Evolutionary conservation across 2,888 invertebrate species (phyloP).

Genomic region (Mythimna vitellina): DNA sequence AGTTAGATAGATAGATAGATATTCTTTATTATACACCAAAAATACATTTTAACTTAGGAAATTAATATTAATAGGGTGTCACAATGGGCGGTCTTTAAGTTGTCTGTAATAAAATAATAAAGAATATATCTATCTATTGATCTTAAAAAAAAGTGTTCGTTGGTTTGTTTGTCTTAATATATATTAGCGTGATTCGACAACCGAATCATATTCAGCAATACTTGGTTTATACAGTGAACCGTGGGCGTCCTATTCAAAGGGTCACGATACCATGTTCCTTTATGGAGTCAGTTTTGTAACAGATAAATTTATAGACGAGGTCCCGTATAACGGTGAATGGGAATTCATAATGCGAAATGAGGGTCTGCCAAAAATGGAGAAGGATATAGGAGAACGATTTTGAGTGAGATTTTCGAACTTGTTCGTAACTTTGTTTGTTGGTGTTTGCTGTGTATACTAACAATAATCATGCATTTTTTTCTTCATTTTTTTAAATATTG

Average conservation of each 20-base stretch:
- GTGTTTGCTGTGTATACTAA: too few species aligned
- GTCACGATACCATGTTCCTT: conserved; percentile 72
- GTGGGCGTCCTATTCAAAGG: conserved; percentile 73
- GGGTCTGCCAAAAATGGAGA: conserved; percentile 22
- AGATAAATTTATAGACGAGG: conserved; percentile 67
- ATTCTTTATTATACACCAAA: too few species aligned
- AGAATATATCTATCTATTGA: too few species aligned
- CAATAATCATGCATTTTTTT: too few species aligned
- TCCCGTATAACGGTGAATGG: conserved; percentile 54
- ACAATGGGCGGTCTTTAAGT: too few species aligned
- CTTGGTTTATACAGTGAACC: conserved; percentile 65
- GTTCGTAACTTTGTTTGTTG: not conserved
- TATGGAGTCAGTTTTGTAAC: conserved; percentile 63
- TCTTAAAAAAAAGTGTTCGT: too few species aligned
- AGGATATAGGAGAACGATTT: conserved; percentile 4
- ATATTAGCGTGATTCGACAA: conserved; percentile 49
- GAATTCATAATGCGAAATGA: conserved; percentile 33
- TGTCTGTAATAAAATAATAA: too few species aligned
- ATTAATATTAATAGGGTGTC: too few species aligned
- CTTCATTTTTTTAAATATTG: fast-evolving
- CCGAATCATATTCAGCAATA: conserved; percentile 47
- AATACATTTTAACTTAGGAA: too few species aligned
- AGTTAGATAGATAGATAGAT: too few species aligned
- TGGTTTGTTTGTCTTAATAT: too few species aligned
- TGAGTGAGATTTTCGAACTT: not conserved